phyloP scores from a whole-genome alignment of 2,888 invertebrate species.

The Acleris cristana region DNA sequence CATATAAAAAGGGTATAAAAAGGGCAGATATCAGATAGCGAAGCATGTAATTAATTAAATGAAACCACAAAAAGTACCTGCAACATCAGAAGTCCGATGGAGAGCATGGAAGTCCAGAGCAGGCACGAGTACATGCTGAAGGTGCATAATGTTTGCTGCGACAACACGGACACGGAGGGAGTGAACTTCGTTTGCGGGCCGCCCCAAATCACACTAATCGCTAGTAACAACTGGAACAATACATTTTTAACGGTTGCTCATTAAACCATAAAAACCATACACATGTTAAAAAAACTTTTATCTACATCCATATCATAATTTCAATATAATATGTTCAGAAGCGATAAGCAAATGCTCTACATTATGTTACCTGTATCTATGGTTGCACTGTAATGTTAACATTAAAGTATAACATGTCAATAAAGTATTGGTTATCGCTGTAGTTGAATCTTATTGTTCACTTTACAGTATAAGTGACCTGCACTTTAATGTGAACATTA shows the following conservation, averaged over 20 bases:
- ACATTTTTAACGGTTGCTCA: neutral
- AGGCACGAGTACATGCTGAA: conserved; percentile 92
- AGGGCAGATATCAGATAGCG: no score
- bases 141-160: conserved; percentile 90
- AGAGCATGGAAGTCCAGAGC: conserved; percentile 93
- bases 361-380: no score
- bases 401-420: no score
- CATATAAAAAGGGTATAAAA: no score
- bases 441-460: no score
- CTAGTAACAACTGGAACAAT: conserved; percentile 83
- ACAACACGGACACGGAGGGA: conserved; percentile 85
- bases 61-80: conserved; percentile 65
- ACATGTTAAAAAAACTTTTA: neutral
- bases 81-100: conserved; percentile 91
- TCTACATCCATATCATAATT: no score
- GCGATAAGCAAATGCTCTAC: no score
- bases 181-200: conserved; percentile 82
- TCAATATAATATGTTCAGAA: no score
- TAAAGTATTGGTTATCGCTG: no score
- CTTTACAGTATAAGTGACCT: no score
- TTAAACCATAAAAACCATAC: neutral
- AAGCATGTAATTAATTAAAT: neutral
- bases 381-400: no score
- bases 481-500: no score
- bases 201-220: conserved; percentile 90